phyloP scores from a whole-genome alignment of 2,797 vertebrate species.

The Phataginus tricuspis region DNA sequence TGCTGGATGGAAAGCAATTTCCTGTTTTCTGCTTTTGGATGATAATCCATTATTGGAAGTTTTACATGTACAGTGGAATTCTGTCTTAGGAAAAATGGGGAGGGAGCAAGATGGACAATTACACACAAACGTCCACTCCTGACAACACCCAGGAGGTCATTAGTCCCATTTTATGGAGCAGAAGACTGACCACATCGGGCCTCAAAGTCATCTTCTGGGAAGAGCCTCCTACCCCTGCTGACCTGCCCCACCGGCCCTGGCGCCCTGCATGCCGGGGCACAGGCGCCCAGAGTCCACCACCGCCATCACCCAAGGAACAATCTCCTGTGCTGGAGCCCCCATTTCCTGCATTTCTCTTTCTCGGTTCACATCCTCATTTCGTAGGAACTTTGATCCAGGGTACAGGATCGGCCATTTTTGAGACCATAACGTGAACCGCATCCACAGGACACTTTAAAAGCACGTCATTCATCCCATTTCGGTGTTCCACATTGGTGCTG shows the following conservation, averaged over 20 bases:
- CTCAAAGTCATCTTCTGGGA: rapidly evolving
- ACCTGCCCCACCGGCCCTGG: neutral
- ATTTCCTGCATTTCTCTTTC: neutral
- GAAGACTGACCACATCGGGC: rapidly evolving
- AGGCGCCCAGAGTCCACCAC: rapidly evolving
- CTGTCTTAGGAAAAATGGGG: neutral
- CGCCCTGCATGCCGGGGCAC: neutral
- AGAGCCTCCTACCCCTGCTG: neutral
- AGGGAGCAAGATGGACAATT: neutral
- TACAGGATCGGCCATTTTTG: neutral
- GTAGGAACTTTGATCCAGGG: too few species aligned
- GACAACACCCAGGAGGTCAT: rapidly evolving
- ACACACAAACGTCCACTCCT: rapidly evolving
- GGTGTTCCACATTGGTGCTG: rapidly evolving
- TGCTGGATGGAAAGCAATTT: neutral
- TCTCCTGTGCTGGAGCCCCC: rapidly evolving
- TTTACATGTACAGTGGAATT: rapidly evolving
- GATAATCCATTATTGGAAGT: neutral
- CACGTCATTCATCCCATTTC: neutral
- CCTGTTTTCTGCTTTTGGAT: neutral
- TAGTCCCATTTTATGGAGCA: neutral
- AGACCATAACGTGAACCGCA: neutral
- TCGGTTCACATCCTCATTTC: neutral
- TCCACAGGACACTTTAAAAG: neutral
- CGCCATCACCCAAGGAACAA: neutral